Percentiles rank a stretch among this genome's conserved stretches.
phyloP scores from a whole-genome alignment of 2,113 vertebrate genomes.

The Anser brachyrhynchus region DNA sequence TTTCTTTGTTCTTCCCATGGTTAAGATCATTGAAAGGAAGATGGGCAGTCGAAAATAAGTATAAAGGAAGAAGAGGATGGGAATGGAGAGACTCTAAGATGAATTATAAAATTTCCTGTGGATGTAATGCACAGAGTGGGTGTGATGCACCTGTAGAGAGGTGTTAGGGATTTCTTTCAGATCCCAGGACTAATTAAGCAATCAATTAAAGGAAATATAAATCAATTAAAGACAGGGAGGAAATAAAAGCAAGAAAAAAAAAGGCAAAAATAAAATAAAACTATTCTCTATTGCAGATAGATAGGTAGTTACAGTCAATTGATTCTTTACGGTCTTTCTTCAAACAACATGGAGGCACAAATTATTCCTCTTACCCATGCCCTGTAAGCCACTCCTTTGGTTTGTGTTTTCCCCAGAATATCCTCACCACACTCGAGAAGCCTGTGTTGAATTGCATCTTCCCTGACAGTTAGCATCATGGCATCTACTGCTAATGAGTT shows the following conservation, averaged over 20 bases:
- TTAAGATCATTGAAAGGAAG: not conserved
- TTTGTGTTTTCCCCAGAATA: not conserved
- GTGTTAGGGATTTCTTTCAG: not conserved
- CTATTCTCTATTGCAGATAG: not conserved
- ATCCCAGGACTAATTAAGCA: not conserved
- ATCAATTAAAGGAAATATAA: not conserved
- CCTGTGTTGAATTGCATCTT: too few species aligned
- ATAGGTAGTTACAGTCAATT: not conserved
- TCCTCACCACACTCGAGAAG: not conserved
- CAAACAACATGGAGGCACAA: not conserved
- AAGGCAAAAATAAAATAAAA: not conserved
- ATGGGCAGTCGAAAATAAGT: not conserved
- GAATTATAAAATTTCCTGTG: not conserved
- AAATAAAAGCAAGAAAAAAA: not conserved
- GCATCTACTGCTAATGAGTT: not conserved
- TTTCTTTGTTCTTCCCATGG: not conserved
- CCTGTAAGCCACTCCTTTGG: not conserved
- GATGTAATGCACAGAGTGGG: not conserved
- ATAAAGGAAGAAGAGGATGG: not conserved
- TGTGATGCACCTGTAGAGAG: not conserved
- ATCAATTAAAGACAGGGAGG: not conserved
- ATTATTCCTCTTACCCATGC: not conserved
- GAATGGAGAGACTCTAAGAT: not conserved
- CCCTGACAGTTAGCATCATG: too few species aligned
- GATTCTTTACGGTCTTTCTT: not conserved